A percentile compares a stretch with the other conserved stretches of the same genome.
These are phyloP conservation scores for Zygaena filipendulae DNA, from an alignment of 2,888 invertebrate species.

Conservation along the genomic window DNA sequence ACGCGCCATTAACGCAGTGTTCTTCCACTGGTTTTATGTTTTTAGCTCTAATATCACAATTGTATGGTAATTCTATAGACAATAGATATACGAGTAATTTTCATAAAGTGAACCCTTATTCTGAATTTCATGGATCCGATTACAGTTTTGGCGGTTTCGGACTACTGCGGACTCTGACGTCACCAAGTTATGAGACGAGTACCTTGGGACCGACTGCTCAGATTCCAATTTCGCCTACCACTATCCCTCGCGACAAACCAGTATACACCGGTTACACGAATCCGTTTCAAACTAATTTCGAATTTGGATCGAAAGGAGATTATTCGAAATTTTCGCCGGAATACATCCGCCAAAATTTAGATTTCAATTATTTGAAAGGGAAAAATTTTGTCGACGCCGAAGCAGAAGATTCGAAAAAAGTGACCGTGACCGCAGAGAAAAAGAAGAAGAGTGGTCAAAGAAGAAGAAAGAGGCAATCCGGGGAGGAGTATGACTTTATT, in stretches of 20 bases:
- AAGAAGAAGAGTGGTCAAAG: slow-evolving; percentile 18
- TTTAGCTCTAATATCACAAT: slow-evolving; percentile 61
- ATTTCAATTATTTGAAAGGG: slow-evolving; percentile 21
- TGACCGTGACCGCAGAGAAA: slow-evolving; percentile 18
- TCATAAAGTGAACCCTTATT: slow-evolving; percentile 19
- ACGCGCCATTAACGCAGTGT: slow-evolving; percentile 67
- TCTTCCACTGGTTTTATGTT: slow-evolving; percentile 69
- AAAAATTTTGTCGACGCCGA: slow-evolving; percentile 27
- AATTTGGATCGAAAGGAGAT: slow-evolving; percentile 20
- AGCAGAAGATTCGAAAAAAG: slow-evolving; percentile 26
- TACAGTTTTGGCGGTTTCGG: no score
- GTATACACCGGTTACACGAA: slow-evolving; percentile 20
- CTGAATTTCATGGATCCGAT: no score
- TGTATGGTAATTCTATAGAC: slow-evolving; percentile 67
- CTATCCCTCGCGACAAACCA: slow-evolving; percentile 1
- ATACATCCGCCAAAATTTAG: slow-evolving; percentile 15
- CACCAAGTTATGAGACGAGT: no score
- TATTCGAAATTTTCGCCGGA: slow-evolving; percentile 13
- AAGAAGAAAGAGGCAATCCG: slow-evolving; percentile 28
- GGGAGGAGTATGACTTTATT: slow-evolving; percentile 69
- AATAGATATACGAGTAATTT: slow-evolving; percentile 22
- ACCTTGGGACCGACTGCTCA: slow-evolving; percentile 1
- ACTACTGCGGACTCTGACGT: no score
- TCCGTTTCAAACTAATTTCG: slow-evolving; percentile 19
- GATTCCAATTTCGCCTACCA: neutral